Conservation (phyloP, 2,113 vertebrate species). For the Mionectes macconnelli region DNA sequence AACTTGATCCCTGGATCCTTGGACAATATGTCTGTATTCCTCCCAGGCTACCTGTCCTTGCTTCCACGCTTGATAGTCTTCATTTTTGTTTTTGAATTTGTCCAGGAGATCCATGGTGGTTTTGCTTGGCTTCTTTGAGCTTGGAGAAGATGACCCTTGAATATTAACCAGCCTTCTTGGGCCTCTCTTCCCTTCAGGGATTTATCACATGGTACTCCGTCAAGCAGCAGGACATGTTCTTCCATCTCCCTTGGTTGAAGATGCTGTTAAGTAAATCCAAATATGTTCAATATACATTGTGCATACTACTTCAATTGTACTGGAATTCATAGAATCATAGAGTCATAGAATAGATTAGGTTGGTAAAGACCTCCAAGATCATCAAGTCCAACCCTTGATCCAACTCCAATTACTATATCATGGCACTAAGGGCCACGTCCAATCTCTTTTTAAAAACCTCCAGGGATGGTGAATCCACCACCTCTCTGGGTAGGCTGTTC, state of each 20-base stretch:
- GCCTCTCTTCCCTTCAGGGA: neutral
- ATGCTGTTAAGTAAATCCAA: neutral
- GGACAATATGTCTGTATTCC: neutral
- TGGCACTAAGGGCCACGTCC: too few species aligned
- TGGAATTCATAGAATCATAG: too few species aligned
- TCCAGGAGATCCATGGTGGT: neutral
- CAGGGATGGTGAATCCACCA: too few species aligned
- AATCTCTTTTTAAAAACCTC: too few species aligned
- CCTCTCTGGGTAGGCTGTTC: too few species aligned
- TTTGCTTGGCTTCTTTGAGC: neutral
- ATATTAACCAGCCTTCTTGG: neutral
- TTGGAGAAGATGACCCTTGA: neutral
- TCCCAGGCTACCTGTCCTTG: neutral
- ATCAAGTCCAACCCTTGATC: too few species aligned
- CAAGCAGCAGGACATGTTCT: too few species aligned
- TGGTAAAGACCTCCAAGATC: too few species aligned
- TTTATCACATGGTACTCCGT: neutral
- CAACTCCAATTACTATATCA: too few species aligned
- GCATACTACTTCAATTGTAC: neutral
- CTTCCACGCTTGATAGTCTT: neutral
- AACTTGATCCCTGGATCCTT: neutral
- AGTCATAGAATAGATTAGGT: too few species aligned
- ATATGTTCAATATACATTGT: neutral
- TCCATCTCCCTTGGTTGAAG: too few species aligned
- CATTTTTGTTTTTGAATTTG: neutral